A percentile compares a stretch with the other conserved stretches of the same genome.
Evolutionary conservation across 1,140 invertebrate genomes (phyloP).

Genomic region (Lasioglossum baleicum): DNA sequence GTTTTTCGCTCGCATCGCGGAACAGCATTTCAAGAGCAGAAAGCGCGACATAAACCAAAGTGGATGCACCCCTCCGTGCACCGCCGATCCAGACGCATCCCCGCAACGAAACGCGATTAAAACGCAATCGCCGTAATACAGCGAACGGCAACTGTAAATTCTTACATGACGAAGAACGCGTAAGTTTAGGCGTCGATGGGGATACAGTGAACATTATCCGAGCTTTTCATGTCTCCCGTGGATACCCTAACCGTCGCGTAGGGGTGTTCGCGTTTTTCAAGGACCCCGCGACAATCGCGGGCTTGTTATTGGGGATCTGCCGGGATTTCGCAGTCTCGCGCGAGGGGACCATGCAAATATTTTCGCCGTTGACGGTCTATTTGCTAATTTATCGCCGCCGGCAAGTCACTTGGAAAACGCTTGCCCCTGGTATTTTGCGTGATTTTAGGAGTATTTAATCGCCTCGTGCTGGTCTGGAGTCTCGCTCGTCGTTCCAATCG

Average conservation of each 20-base stretch:
- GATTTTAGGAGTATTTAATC: no score
- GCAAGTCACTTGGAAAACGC: no score
- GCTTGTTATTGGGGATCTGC: not conserved
- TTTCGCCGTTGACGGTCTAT: no score
- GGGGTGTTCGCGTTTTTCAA: not conserved
- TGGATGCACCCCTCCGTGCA: not conserved
- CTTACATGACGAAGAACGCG: not conserved
- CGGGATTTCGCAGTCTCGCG: not conserved
- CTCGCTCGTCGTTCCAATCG: no score
- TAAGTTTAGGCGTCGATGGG: not conserved
- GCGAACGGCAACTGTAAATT: not conserved
- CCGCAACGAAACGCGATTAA: slow-evolving; percentile 18
- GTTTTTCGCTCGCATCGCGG: not conserved
- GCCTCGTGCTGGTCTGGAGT: no score
- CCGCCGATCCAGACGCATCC: not conserved
- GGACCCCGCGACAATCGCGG: not conserved
- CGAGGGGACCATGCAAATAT: not conserved
- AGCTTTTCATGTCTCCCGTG: not conserved
- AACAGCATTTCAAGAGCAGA: slow-evolving; percentile 3
- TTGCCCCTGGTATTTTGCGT: no score
- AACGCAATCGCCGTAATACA: slow-evolving; percentile 18
- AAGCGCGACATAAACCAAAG: slow-evolving; percentile 1
- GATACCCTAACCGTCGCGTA: not conserved
- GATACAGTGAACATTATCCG: not conserved
- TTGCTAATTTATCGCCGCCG: not conserved